These are phyloP conservation scores for Prietella phreatophila DNA, from an alignment of 2,113 vertebrate genomes.

Conservation along the genomic window DNA sequence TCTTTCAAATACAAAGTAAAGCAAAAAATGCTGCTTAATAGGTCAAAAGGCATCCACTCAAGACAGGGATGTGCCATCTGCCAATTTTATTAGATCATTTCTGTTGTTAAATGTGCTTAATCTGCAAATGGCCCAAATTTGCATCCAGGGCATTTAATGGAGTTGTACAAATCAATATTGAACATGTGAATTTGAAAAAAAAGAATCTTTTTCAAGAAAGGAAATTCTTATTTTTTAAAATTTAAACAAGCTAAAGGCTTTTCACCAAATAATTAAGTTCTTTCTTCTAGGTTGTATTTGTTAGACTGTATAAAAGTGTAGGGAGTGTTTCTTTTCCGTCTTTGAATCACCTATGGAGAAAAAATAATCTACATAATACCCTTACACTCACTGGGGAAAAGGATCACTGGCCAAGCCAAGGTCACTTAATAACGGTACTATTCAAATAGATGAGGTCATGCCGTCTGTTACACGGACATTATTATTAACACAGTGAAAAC, in stretches of 20 bases:
- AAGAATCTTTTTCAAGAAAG: too few relatives aligned
- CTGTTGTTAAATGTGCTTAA: background rate
- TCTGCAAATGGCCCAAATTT: background rate
- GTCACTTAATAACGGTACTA: slow-evolving; percentile 1
- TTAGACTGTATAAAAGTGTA: background rate
- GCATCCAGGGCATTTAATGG: background rate
- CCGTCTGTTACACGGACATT: background rate
- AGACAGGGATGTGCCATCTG: background rate
- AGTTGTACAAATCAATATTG: background rate
- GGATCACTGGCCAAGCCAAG: background rate
- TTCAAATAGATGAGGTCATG: slow-evolving; percentile 9
- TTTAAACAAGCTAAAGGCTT: background rate
- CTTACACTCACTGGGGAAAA: background rate
- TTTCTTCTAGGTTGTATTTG: background rate
- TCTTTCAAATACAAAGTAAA: background rate
- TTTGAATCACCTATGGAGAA: background rate
- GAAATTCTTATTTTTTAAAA: too few relatives aligned
- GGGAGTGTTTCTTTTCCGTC: background rate
- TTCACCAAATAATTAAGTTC: background rate
- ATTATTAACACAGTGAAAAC: background rate
- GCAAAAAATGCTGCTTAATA: background rate
- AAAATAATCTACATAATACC: background rate
- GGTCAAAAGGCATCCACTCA: background rate
- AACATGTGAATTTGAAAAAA: background rate
- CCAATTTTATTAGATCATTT: background rate